Evolutionary conservation across 2,113 vertebrate species (phyloP).

Genomic region (Turnix velox): DNA sequence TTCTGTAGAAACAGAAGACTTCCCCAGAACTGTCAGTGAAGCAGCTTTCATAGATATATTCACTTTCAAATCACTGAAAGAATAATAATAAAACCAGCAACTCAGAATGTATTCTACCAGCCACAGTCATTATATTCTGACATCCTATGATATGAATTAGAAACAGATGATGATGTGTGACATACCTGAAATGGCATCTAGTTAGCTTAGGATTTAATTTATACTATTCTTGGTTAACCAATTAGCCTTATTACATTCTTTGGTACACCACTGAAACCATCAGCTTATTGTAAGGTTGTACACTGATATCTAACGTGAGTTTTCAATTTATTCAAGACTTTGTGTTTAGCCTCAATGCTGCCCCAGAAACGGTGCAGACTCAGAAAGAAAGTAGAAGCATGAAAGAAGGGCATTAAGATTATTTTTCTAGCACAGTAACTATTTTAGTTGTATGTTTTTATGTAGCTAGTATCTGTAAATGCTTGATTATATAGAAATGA

Average conservation of each 20-base stretch:
- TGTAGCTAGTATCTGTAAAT: not conserved
- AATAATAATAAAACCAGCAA: not conserved
- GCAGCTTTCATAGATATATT: slow-evolving; percentile 21
- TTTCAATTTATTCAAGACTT: not conserved
- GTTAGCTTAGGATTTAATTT: slow-evolving; percentile 11
- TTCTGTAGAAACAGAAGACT: not conserved
- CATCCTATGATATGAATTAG: not conserved
- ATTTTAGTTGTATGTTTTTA: not conserved
- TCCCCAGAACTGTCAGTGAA: not conserved
- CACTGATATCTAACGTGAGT: not conserved
- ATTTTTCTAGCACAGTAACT: not conserved
- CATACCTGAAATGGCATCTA: not conserved
- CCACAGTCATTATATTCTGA: not conserved
- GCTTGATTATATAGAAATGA: not conserved
- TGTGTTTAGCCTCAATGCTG: not conserved
- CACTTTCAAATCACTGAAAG: slow-evolving; percentile 11
- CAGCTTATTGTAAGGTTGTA: not conserved
- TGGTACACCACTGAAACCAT: slow-evolving; percentile 10
- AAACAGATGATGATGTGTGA: not conserved
- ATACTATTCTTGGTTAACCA: not conserved
- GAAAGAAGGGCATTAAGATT: not conserved
- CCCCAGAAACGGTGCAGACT: not conserved
- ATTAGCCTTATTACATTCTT: not conserved
- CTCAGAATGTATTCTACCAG: not conserved
- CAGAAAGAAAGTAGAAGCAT: not conserved